phyloP scores from a whole-genome alignment of 1,140 invertebrate genomes.

The Hyles vespertilio region DNA sequence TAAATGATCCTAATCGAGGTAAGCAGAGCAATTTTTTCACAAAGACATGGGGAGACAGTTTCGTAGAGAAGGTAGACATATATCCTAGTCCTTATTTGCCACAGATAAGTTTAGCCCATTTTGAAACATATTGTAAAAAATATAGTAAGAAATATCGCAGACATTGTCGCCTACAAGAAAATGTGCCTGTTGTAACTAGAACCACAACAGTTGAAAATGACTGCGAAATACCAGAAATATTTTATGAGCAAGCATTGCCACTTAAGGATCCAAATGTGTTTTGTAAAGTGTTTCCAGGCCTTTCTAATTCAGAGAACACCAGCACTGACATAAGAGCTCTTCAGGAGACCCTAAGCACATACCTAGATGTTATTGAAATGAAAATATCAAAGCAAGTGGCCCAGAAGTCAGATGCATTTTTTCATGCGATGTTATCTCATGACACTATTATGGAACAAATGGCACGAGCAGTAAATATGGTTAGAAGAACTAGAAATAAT shows the following conservation, averaged over 20 bases:
- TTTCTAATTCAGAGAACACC: conserved; percentile 63
- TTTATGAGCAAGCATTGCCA: conserved; percentile 88
- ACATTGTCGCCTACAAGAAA: conserved; percentile 74
- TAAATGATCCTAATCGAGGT: conserved; percentile 95
- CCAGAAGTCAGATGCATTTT: conserved; percentile 97
- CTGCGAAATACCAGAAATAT: conserved; percentile 87
- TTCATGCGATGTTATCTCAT: conserved; percentile 97
- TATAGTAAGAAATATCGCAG: conserved; percentile 80
- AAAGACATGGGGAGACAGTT: conserved; percentile 97
- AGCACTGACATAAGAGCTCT: conserved; percentile 66
- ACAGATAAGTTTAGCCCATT: conserved; percentile 89
- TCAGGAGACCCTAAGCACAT: conserved; percentile 89
- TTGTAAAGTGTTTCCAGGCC: conserved; percentile 87
- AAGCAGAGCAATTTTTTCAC: conserved; percentile 96
- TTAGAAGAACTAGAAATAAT: conserved; percentile 83
- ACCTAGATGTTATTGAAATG: conserved; percentile 96
- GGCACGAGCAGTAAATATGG: conserved; percentile 86
- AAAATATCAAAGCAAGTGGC: conserved; percentile 97
- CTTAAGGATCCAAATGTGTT: conserved; percentile 90
- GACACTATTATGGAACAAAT: conserved; percentile 94
- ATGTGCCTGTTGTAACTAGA: conserved; percentile 50
- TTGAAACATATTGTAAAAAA: conserved; percentile 91
- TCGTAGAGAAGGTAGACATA: conserved; percentile 89
- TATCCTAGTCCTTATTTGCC: conserved; percentile 88
- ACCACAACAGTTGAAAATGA: conserved; percentile 55